phyloP scores from a whole-genome alignment of 2,888 invertebrate species.

The Augiades crinisus region DNA sequence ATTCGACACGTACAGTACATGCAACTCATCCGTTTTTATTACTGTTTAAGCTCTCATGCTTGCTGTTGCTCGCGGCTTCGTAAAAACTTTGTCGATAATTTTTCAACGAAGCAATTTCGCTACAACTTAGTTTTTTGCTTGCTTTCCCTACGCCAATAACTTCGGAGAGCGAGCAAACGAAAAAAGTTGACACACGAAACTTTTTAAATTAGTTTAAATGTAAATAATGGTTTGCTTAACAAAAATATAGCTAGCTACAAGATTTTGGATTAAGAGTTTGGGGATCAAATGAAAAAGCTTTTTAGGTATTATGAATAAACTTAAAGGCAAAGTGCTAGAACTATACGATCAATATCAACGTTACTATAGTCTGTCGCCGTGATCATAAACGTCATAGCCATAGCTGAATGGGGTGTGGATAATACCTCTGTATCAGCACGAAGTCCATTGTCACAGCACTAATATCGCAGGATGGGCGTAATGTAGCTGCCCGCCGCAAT shows the following conservation, averaged over 20 bases:
- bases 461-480: constrained; percentile 41
- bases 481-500: constrained; percentile 46
- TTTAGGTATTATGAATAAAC: too few relatives aligned
- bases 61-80: constrained; percentile 14
- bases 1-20: constrained; percentile 39
- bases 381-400: constrained; percentile 29
- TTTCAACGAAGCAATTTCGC: constrained; percentile 31
- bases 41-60: constrained; percentile 29
- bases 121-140: constrained; percentile 17
- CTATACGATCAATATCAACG: neutral
- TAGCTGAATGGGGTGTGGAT: constrained; percentile 17
- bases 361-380: neutral
- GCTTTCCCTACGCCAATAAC: constrained; percentile 13
- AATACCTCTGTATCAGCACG: constrained; percentile 29
- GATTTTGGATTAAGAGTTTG: too few relatives aligned
- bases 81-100: constrained; percentile 31
- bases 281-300: too few relatives aligned
- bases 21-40: constrained; percentile 39
- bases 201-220: constrained; percentile 15
- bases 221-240: constrained; percentile 4
- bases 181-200: constrained; percentile 22
- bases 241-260: neutral
- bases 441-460: constrained; percentile 36
- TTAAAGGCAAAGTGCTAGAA: neutral
- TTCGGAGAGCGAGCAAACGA: neutral